Base-by-base conservation (phyloP, 2,113 vertebrate species). In the Aix galericulata region DNA sequence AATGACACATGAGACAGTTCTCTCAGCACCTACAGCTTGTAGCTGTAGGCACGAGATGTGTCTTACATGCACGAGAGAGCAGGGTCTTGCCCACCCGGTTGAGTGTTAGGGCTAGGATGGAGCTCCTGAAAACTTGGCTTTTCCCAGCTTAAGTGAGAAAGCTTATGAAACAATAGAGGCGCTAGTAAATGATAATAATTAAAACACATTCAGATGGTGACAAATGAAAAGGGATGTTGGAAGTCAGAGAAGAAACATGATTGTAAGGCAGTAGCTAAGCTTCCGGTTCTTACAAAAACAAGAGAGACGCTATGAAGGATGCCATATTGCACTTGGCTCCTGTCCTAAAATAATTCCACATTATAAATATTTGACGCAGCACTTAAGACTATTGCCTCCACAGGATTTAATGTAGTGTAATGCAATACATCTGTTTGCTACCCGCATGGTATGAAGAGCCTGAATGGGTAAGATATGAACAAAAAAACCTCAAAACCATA, bases 331-430 rank as follows among this genome's bases (percentile, higher is more conserved):
- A 87, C 86, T 96, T 93, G 91, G 95, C 86, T 89, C 26, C 59
- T 36, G 26, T 84, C 95, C 95, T 94, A 96, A 96, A 95, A 95
- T 92, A 96, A 96, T 93, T 79, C 94, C 96, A 89, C 86, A 91
- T 96, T 93, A 93, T 92, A 96, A 97, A 96, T 96, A 97, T 94
- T 96, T 94, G 95, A 96, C 22, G 16, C 83, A 93, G 95, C 74
- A 95, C 91, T 93, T 95, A 93, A 92, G 91, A 93, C 94, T 93
- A 93, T 95, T 95, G 95, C 94, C 88, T 97, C 88, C 78, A 82
- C 93, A 92, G 93, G 88, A 94, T 86, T 97, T 94, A 93, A 95
- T 93, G 88, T 29, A 81, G 82, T 84, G 77, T 96, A 96, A 96
- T 95, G 56, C 68, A 95, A 96, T 81, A 86, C 96, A 96, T 96